phyloP scores from a whole-genome alignment of 2,113 vertebrate genomes.

The Takifugu bimaculatus region DNA sequence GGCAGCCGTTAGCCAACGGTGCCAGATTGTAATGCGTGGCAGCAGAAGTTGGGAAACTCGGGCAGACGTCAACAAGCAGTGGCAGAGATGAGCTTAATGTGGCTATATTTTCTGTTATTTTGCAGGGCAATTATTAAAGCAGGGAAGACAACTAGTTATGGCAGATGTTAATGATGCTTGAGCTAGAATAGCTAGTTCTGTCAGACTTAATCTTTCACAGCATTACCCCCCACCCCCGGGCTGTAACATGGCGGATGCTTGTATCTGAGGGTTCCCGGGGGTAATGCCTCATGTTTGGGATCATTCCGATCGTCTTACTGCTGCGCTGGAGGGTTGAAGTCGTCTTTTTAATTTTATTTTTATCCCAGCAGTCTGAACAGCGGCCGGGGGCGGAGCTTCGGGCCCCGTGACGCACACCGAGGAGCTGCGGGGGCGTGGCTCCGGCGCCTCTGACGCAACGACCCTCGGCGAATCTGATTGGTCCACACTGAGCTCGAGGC shows the following conservation, averaged over 20 bases:
- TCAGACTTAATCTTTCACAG: no score
- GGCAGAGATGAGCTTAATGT: no score
- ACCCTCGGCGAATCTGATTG: conserved; percentile 29
- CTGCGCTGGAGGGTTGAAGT: not conserved
- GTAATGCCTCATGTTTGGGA: not conserved
- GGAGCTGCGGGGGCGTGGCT: conserved; percentile 32
- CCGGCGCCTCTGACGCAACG: conserved; percentile 28
- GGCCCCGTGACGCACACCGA: conserved; percentile 51
- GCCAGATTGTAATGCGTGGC: no score
- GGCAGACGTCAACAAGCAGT: no score
- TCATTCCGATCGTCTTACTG: not conserved
- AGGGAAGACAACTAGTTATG: no score
- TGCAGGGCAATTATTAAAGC: no score
- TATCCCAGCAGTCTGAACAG: conserved; percentile 10
- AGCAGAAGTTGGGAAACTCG: no score
- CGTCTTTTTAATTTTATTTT: conserved; percentile 11
- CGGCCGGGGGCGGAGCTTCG: conserved; percentile 25
- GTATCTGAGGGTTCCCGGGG: not conserved
- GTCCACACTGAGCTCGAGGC: conserved; percentile 37
- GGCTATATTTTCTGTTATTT: no score
- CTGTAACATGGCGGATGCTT: not conserved
- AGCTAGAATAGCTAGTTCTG: no score
- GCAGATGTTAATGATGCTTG: no score
- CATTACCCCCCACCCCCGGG: no score
- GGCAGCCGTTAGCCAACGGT: no score